Percentiles rank a stretch among this genome's conserved stretches.
Evolutionary conservation across 2,113 vertebrate genomes (phyloP).

Genomic region (Dascyllus trimaculatus): DNA sequence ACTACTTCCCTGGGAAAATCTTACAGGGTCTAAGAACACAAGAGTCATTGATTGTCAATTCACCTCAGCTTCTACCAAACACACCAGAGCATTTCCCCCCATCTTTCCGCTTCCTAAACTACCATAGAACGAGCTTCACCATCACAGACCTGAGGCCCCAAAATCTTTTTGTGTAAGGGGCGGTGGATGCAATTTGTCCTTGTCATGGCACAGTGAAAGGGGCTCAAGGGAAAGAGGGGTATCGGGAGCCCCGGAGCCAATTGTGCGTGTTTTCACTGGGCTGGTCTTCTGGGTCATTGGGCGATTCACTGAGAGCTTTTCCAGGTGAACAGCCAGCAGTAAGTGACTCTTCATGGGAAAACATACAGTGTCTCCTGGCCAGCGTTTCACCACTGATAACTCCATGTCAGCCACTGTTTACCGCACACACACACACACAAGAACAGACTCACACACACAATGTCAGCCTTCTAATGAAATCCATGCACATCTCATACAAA

Average conservation of each 20-base stretch:
- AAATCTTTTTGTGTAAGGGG: slow-evolving; percentile 75
- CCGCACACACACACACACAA: slow-evolving; percentile 17
- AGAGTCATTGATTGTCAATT: slow-evolving; percentile 65
- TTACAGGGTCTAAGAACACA: slow-evolving; percentile 57
- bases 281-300: slow-evolving; percentile 80
- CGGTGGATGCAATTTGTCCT: slow-evolving; percentile 82
- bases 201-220: slow-evolving; percentile 78
- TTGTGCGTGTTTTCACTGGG: slow-evolving; percentile 73
- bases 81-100: slow-evolving; percentile 49
- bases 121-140: slow-evolving; percentile 49
- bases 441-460: slow-evolving; percentile 21
- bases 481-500: slow-evolving; percentile 51
- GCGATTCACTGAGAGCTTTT: slow-evolving; percentile 73
- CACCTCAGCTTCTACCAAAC: slow-evolving; percentile 63
- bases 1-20: slow-evolving; percentile 75
- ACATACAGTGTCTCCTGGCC: slow-evolving; percentile 51
- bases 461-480: slow-evolving; percentile 54
- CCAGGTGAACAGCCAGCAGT: slow-evolving; percentile 81
- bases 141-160: slow-evolving; percentile 46
- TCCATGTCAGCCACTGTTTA: slow-evolving; percentile 52
- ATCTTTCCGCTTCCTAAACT: slow-evolving; percentile 59
- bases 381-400: slow-evolving; percentile 51
- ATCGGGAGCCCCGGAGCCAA: slow-evolving; percentile 65
- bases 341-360: slow-evolving; percentile 78
- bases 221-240: slow-evolving; percentile 56